Percentiles rank a stretch among this genome's conserved stretches.
These are phyloP conservation scores for Phaedon cochleariae DNA, from an alignment of 2,888 invertebrate species.

Conservation along the genomic window DNA sequence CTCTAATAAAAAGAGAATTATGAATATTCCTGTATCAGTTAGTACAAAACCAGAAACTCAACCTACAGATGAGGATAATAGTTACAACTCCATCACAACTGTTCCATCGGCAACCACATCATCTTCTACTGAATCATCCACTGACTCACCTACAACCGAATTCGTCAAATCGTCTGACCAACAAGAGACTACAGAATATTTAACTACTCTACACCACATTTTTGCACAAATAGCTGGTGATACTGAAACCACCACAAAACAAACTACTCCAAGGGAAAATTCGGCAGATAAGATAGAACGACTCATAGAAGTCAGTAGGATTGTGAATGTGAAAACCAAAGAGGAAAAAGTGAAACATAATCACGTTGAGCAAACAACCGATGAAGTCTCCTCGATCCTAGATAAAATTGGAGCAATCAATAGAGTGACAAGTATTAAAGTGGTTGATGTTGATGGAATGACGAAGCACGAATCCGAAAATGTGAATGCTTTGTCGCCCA, in stretches of 20 bases:
- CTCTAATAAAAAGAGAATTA: slow-evolving; percentile 58
- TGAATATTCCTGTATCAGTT: slow-evolving; percentile 51
- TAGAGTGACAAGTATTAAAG: slow-evolving; percentile 73
- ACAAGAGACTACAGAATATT: slow-evolving; percentile 48
- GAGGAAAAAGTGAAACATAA: slow-evolving; percentile 68
- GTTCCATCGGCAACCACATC: slow-evolving; percentile 16
- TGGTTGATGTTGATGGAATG: slow-evolving; percentile 66
- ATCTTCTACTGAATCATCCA: slow-evolving; percentile 6
- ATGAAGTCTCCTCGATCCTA: slow-evolving; percentile 69
- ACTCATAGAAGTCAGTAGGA: slow-evolving; percentile 74
- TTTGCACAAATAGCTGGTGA: slow-evolving; percentile 61
- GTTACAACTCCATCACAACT: slow-evolving; percentile 1
- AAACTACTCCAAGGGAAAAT: not conserved
- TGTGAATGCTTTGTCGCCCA: slow-evolving; percentile 27
- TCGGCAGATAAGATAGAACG: slow-evolving; percentile 63
- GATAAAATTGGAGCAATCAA: slow-evolving; percentile 77
- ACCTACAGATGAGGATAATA: not conserved
- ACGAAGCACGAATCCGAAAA: slow-evolving; percentile 41
- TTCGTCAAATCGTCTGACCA: slow-evolving; percentile 29
- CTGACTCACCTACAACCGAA: slow-evolving; percentile 19
- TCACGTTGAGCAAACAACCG: slow-evolving; percentile 59
- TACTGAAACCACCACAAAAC: slow-evolving; percentile 39
- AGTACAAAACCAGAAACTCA: slow-evolving; percentile 23
- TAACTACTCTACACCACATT: slow-evolving; percentile 63
- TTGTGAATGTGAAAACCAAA: slow-evolving; percentile 74